Percentiles rank a stretch among this genome's conserved stretches.
phyloP scores from a whole-genome alignment of 2,888 invertebrate genomes.

The Allacma fusca region DNA sequence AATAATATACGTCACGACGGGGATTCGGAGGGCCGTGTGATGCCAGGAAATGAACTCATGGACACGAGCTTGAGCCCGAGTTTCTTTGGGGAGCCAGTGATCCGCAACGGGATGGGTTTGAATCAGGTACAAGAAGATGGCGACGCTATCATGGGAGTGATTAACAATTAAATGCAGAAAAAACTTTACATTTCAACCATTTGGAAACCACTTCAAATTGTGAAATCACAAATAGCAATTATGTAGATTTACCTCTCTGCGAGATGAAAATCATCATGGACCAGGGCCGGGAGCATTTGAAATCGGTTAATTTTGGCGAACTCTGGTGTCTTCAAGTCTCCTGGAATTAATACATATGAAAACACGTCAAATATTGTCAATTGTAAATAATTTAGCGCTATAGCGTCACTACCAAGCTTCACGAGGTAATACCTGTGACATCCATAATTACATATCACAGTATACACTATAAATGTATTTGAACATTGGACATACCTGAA shows the following conservation, averaged over 20 bases:
- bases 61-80: constrained; percentile 70
- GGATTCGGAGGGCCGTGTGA: constrained; percentile 64
- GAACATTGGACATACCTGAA: too few relatives aligned
- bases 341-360: too few relatives aligned
- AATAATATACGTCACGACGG: background rate
- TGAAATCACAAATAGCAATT: too few relatives aligned
- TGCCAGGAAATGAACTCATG: constrained; percentile 83
- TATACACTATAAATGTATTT: too few relatives aligned
- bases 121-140: constrained; percentile 75
- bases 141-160: constrained; percentile 69
- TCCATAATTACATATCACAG: too few relatives aligned
- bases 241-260: constrained; percentile 26
- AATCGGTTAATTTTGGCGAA: constrained; percentile 20
- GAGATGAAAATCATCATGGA: constrained; percentile 21
- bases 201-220: background rate
- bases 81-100: constrained; percentile 72
- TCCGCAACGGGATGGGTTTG: constrained; percentile 68
- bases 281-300: constrained; percentile 28
- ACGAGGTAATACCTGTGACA: too few relatives aligned
- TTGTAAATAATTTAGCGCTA: too few relatives aligned
- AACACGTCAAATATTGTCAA: too few relatives aligned
- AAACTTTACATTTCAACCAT: background rate
- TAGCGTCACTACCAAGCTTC: too few relatives aligned
- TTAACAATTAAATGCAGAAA: background rate
- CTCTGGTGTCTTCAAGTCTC: constrained; percentile 18